Evolutionary conservation across 2,113 vertebrate species (phyloP), one percentile per base, ranked within the genome.

Genomic region (Platichthys flesus): DNA sequence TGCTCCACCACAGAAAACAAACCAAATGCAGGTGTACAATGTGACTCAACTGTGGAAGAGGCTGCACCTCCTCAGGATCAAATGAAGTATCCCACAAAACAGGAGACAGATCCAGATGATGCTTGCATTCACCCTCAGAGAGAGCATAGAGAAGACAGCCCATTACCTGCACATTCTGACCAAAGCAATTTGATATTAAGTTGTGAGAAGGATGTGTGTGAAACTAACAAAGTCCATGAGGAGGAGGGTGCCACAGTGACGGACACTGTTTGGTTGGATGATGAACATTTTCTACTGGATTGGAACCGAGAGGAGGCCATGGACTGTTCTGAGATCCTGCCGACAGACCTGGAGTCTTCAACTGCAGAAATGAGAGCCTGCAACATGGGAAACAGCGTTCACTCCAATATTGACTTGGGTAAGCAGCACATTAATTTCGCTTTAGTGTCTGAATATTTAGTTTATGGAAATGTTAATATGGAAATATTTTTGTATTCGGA

Each of bases 351-450:
- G 5, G 61, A 66, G 20, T 45, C 47, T 63, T 55, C 61, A 20
- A 18, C 18, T 61, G 59, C 58, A 74, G 83, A 72, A 20, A 3
- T 26, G 9, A 21, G 60, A 0, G 1, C 26, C 15, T 13, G 9
- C 23, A 24, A 12, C 16, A 24, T n/a, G 6, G 68, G 66, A 23
- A 45, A 8, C 47, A 54, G 40, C 51, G n/a, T 18, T 70, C 49
- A 78, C 58, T n/a, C 54, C 42, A 9, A 24, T 5, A 14, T 2
- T 47, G 26, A 58, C 42, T 52, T 66, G 51, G 79, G 90, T 90
- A 74, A 89, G 89, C 59, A 65, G 23, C 0, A 54, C 3, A 16
- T 67, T 20, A 0, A 13, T 42, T 61, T 52, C 3, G 0, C 21
- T 55, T 55, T 67, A 12, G 1, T 56, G 18, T 15, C 37, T 9